These are phyloP conservation scores for Polypterus bichir DNA, from an alignment of 2,113 vertebrate species.

Conservation along the genomic window DNA sequence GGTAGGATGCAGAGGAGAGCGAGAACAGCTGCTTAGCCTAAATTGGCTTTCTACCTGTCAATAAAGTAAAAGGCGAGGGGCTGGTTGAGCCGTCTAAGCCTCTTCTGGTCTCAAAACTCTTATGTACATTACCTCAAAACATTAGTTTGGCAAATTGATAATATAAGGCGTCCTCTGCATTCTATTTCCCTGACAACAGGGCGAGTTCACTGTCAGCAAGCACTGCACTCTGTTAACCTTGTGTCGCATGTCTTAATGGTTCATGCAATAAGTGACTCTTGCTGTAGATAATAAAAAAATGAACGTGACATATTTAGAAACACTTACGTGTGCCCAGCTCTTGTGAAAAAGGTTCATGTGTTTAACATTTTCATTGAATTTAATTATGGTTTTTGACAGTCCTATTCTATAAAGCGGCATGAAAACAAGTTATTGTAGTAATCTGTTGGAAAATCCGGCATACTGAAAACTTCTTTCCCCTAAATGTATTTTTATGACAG, in stretches of 20 bases:
- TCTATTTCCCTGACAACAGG: constrained; percentile 48
- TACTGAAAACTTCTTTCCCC: too few species aligned
- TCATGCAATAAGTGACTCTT: too few species aligned
- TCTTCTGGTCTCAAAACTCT: not conserved
- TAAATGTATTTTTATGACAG: too few species aligned
- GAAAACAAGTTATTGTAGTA: too few species aligned
- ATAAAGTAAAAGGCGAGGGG: constrained; percentile 25
- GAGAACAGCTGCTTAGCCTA: not conserved
- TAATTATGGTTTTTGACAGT: too few species aligned
- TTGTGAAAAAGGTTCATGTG: too few species aligned
- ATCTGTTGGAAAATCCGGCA: too few species aligned
- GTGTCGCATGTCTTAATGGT: not conserved
- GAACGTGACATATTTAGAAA: too few species aligned
- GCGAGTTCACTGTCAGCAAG: constrained; percentile 36
- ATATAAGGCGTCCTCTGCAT: constrained; percentile 37
- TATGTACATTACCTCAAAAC: not conserved
- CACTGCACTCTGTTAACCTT: constrained; percentile 22
- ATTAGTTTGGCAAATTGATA: constrained; percentile 38
- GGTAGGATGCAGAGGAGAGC: not conserved
- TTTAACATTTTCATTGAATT: too few species aligned
- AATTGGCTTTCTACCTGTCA: constrained; percentile 28
- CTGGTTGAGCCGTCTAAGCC: constrained; percentile 27
- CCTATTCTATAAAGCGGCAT: too few species aligned
- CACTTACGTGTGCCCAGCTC: too few species aligned
- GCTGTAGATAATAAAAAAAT: too few species aligned